Evolutionary conservation across 2,113 vertebrate genomes (phyloP).

Genomic region (Halcyon senegalensis): DNA sequence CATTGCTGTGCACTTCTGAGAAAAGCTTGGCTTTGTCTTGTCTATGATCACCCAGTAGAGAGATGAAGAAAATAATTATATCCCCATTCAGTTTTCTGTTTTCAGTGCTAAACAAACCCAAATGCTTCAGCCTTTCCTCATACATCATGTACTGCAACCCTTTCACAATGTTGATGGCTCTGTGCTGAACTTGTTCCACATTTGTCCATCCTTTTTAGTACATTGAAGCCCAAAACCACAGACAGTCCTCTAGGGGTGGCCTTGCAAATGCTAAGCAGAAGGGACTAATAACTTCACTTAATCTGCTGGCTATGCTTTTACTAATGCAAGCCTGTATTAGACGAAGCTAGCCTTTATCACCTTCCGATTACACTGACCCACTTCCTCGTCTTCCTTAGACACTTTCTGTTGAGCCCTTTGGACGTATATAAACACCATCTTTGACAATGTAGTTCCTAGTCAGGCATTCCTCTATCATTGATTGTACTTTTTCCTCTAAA

Average conservation of each 20-base stretch:
- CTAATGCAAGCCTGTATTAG: background rate
- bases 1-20: background rate
- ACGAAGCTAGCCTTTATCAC: background rate
- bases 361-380: background rate
- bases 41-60: background rate
- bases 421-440: background rate
- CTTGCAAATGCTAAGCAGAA: background rate
- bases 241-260: background rate
- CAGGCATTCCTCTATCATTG: background rate
- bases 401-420: background rate
- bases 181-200: background rate
- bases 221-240: background rate
- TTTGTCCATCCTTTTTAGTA: background rate
- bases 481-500: background rate
- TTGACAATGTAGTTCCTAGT: background rate
- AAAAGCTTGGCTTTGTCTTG: background rate
- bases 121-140: background rate
- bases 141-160: background rate
- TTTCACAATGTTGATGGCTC: background rate
- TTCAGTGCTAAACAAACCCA: background rate
- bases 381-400: background rate
- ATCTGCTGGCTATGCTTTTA: background rate
- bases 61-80: background rate
- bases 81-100: background rate
- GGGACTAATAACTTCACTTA: background rate